Conservation (phyloP, 2,113 vertebrate genomes). For the Tychaedon coryphoeus region DNA sequence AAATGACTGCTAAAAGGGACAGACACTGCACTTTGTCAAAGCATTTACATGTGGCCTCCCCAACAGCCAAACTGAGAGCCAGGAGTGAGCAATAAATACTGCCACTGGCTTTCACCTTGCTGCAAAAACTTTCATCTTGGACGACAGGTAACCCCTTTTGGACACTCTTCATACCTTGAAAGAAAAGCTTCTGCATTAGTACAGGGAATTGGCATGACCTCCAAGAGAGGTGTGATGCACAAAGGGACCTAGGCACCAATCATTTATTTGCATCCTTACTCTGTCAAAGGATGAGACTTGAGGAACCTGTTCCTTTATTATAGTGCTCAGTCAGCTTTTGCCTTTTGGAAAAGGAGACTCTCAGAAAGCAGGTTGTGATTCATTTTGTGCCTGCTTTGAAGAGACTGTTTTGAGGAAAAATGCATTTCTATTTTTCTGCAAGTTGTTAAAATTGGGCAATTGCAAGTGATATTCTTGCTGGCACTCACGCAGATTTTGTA, state of each 20-base stretch:
- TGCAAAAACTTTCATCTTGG: not conserved
- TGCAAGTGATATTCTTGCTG: not conserved
- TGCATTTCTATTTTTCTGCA: not conserved
- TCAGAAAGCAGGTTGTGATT: not conserved
- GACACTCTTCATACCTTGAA: not conserved
- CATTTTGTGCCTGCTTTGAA: not conserved
- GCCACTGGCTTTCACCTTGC: not conserved
- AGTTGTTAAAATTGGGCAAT: not conserved
- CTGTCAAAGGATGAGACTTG: not conserved
- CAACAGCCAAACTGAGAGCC: not conserved
- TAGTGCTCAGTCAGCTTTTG: not conserved
- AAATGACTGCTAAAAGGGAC: not conserved
- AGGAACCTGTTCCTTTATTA: not conserved
- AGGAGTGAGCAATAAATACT: not conserved
- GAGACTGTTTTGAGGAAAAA: not conserved
- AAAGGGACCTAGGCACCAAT: not conserved
- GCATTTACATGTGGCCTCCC: not conserved
- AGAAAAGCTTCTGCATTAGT: not conserved
- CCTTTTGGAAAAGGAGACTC: not conserved
- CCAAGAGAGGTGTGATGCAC: not conserved
- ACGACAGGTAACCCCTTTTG: not conserved
- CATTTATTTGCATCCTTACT: not conserved
- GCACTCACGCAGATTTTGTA: not conserved
- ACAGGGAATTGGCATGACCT: not conserved
- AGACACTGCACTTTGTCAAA: not conserved